A percentile compares a stretch with the other conserved stretches of the same genome.
Conservation (phyloP, 2,888 invertebrate genomes). For the Poecilobothrus nobilitatus region DNA sequence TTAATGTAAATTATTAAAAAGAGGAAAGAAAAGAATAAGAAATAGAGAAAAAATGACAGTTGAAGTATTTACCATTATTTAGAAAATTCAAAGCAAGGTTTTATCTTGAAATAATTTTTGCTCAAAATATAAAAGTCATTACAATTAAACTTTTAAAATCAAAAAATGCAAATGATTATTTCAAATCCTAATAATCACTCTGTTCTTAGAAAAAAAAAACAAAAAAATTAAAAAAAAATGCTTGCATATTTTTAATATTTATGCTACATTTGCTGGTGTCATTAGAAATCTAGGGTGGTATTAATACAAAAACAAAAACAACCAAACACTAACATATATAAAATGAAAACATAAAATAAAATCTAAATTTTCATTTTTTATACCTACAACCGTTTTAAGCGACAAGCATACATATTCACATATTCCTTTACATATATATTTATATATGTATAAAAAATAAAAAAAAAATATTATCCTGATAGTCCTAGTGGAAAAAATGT, state of each 20-base stretch:
- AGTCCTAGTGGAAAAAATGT: background rate
- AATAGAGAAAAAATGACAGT: no score
- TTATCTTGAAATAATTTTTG: no score
- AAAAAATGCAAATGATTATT: no score
- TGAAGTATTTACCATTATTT: no score
- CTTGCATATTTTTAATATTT: background rate
- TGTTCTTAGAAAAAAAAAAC: background rate
- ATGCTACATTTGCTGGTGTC: constrained; percentile 1
- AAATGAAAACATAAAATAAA: background rate
- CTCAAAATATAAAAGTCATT: no score
- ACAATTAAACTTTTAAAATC: no score
- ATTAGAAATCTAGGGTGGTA: background rate
- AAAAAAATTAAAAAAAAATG: background rate
- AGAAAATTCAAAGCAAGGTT: no score
- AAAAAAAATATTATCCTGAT: background rate
- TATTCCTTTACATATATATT: background rate
- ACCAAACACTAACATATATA: background rate
- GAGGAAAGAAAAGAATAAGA: no score
- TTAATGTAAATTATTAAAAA: no score
- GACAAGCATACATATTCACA: background rate
- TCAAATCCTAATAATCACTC: background rate
- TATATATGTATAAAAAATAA: no score
- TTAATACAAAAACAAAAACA: background rate
- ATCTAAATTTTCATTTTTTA: constrained; percentile 2
- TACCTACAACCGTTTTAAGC: no score